phyloP scores from a whole-genome alignment of 1,140 invertebrate species.

The Rhopalosiphum maidis region DNA sequence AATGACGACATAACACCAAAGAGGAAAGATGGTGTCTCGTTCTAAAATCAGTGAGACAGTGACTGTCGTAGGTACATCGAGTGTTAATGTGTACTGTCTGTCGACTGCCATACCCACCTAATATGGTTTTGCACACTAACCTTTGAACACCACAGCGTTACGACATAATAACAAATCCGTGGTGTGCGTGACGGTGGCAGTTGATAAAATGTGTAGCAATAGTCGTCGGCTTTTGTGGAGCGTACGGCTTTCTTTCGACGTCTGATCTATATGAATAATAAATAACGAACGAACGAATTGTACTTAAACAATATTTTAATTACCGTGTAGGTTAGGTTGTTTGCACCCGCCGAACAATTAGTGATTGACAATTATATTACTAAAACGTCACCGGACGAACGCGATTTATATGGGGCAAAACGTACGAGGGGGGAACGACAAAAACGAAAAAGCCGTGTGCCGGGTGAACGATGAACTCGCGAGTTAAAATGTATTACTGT shows the following conservation, averaged over 20 bases:
- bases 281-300: neutral
- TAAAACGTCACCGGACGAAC: neutral
- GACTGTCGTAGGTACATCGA: neutral
- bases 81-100: neutral
- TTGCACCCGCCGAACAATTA: neutral
- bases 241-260: neutral
- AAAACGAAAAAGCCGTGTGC: neutral
- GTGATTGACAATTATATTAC: neutral
- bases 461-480: neutral
- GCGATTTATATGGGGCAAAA: neutral
- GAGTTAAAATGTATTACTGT: neutral
- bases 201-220: neutral
- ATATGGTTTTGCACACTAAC: constrained; percentile 22
- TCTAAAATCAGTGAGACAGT: neutral
- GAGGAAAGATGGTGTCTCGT: neutral
- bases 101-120: neutral
- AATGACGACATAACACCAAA: neutral
- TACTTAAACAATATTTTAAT: neutral
- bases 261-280: neutral
- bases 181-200: neutral
- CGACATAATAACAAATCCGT: neutral
- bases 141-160: constrained; percentile 11
- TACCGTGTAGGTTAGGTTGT: neutral
- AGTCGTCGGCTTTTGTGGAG: neutral
- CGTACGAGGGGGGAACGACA: neutral